These are phyloP conservation scores for Symphodus melops DNA, from an alignment of 2,113 vertebrate species.

Conservation along the genomic window DNA sequence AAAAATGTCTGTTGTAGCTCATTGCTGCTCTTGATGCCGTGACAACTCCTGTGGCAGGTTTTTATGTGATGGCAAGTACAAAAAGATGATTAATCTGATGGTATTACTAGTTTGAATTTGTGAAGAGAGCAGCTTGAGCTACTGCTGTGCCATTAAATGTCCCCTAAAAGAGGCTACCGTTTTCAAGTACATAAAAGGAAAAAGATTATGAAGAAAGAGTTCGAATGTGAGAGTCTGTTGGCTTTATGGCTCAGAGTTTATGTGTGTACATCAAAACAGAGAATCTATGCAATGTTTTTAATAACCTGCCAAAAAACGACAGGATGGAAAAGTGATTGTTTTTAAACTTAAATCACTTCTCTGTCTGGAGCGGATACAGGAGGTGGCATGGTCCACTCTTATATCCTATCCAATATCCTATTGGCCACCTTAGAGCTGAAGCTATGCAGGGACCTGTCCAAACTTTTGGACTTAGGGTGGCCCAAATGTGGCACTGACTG, in stretches of 20 bases:
- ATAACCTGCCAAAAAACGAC: background rate
- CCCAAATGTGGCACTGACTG: too few relatives aligned
- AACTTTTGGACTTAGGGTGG: too few relatives aligned
- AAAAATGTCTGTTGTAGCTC: constrained; percentile 38
- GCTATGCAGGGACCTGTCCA: too few relatives aligned
- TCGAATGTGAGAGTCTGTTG: background rate
- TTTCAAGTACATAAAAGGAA: constrained; percentile 2
- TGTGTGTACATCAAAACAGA: background rate
- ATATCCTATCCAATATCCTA: too few relatives aligned
- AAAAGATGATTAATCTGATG: constrained; percentile 49
- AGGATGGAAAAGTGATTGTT: background rate
- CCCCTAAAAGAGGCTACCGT: background rate
- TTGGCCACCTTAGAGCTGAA: too few relatives aligned
- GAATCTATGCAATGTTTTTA: background rate
- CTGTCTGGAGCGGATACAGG: too few relatives aligned
- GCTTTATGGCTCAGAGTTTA: background rate
- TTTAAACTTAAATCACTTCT: background rate
- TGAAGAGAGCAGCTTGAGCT: constrained; percentile 8
- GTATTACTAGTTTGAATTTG: constrained; percentile 56
- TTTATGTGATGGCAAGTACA: constrained; percentile 44
- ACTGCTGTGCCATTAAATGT: constrained; percentile 9
- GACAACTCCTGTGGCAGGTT: constrained; percentile 52
- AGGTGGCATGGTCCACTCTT: too few relatives aligned
- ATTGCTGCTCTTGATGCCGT: constrained; percentile 24
- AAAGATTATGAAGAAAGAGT: constrained; percentile 2